Evolutionary conservation across 1,140 invertebrate genomes (phyloP), one percentile per base, ranked within the genome.

Genomic region (Araneus ventricosus): DNA sequence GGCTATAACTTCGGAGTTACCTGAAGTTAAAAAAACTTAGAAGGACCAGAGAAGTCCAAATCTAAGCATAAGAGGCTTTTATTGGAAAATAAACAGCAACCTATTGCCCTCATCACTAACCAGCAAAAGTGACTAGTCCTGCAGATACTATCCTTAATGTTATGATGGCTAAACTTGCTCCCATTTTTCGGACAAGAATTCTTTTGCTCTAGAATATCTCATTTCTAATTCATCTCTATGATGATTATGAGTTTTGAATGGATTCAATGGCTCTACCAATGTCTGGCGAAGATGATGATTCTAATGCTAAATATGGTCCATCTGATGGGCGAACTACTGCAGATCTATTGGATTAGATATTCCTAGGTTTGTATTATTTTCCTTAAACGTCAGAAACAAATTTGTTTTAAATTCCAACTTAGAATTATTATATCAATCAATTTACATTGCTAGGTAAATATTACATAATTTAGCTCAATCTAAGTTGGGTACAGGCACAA

Each of bases 231-330:
- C 94, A 27, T 92, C 90, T 94, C 82, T 94, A 94, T 59, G 94
- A 94, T 79, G 94, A 94, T 37, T 14, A 94, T 30, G 93, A 94
- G 70, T 94, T 52, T 94, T 2, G 94, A 94, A 93, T n/a, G 4
- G 94, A 94, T 85, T 94, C 94, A 1, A 61, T 93, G 34, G 84
- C 94, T 52, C 52, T 94, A 45, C 93, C 94, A 6, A 89, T 88
- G 20, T 93, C 94, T 59, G 92, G 94, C 90, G 94, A 94, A 80
- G 94, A 94, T 61, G 92, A 91, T 79, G 94, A 94, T 90, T 82
- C 89, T 5, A 86, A 88, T 82, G 88, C 89, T 24, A 80, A 67
- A 37, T 90, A 88, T 93, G 82, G 91, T 61, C 24, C 86, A 34
- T 94, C 94, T 63, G 94, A 94, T 82, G 94, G 94, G 5, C 70